A percentile compares a stretch with the other conserved stretches of the same genome.
These are phyloP conservation scores for Aelia acuminata DNA, from an alignment of 2,888 invertebrate genomes.

Conservation along the genomic window DNA sequence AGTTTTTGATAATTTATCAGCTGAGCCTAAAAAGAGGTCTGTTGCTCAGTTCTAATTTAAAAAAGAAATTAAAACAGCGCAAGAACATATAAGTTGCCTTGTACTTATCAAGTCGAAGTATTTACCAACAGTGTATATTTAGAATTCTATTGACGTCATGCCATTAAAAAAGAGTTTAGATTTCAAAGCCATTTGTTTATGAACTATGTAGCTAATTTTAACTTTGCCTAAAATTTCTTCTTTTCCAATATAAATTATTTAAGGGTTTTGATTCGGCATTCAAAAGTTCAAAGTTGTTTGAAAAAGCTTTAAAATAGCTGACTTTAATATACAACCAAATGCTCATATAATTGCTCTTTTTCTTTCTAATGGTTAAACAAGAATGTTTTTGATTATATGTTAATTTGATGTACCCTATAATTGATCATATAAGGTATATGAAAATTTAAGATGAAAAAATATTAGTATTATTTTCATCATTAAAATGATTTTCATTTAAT, in stretches of 20 bases:
- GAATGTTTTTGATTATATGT: neutral
- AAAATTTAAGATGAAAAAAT: neutral
- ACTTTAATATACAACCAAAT: neutral
- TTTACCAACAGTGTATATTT: neutral
- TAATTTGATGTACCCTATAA: neutral
- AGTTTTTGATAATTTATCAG: neutral
- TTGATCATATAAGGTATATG: too few relatives aligned
- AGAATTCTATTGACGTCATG: conserved; percentile 23
- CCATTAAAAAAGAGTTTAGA: conserved; percentile 31
- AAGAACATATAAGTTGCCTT: neutral
- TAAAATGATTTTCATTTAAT: neutral
- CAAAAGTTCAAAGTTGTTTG: neutral
- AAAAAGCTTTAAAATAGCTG: neutral
- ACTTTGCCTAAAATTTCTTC: neutral
- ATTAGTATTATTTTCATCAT: neutral
- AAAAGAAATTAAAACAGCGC: neutral
- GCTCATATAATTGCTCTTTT: neutral
- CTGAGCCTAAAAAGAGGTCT: neutral
- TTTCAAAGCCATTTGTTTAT: conserved; percentile 28
- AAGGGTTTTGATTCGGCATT: neutral
- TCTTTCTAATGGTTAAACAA: neutral
- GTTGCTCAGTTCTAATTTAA: neutral
- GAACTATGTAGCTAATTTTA: conserved; percentile 12
- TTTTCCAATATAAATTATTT: neutral
- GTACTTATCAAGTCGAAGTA: neutral